Base-by-base conservation (phyloP, 2,113 vertebrate species). In the Gopherus flavomarginatus region DNA sequence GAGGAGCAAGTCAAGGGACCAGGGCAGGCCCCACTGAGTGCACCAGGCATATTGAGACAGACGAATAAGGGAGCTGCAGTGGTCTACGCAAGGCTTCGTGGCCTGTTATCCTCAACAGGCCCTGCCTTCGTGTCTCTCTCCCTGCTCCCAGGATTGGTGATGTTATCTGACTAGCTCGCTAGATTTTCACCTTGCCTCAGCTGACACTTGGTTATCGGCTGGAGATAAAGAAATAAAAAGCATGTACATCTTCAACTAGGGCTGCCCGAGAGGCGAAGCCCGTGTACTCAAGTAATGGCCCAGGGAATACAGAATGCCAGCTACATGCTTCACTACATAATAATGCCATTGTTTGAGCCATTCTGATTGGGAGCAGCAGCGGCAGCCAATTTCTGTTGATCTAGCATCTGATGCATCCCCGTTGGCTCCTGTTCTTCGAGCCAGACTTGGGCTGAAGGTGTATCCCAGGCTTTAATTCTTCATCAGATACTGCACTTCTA, bases 361-460 rank as follows among this genome's bases (percentile, higher is more conserved):
- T 26, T 42, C 47, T 17, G 21, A 12, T 3, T 69, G 44, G 21
- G 9, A 72, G 13, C 49, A 82, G 14, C 49, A 49, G 50, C 5
- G 17, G 1, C 35, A 85, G 0, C 17, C 87, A 62, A 31, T n/a
- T 13, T 35, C 17, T 86, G 29, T 35, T 90, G 72, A 50, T 90
- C 27, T 5, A 21, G 13, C 72, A 24, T 22, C 16, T 90, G 65
- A 49, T 88, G 24, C 35, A 85, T 86, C 91, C 1, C 14, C 19
- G 65, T 9, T 53, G 86, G 19, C 2, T 94, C 93, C 47, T 75
- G 38, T 92, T 56, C 62, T 86, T 78, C 31, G 3, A 38, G 6
- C 27, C 7, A 24, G 1, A 0, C 1, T 4, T 77, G 62, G 12
- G 1, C 17, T 44, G 27, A 13, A 1, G 52, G 26, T 0, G 0